A percentile compares a stretch with the other conserved stretches of the same genome.
Conservation (phyloP, 2,888 invertebrate species). For the Eurytoma adleriae region DNA sequence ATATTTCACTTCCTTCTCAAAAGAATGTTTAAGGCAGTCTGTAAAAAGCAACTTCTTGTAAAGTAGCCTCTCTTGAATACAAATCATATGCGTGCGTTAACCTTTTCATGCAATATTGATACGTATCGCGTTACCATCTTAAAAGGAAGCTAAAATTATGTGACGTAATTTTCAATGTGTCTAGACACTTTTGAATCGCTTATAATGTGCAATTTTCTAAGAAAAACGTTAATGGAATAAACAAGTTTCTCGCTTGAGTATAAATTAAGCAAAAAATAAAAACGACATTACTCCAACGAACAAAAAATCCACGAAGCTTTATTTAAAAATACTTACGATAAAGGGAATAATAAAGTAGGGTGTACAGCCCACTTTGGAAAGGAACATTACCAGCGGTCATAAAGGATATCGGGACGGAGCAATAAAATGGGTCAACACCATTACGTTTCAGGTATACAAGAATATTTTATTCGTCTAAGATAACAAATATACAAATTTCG, state of each 20-base stretch:
- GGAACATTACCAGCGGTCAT: background rate
- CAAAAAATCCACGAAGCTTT: background rate
- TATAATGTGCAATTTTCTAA: too few species aligned
- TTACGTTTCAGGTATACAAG: conserved; percentile 72
- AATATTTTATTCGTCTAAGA: conserved; percentile 76
- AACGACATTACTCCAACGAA: too few species aligned
- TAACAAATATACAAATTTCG: conserved; percentile 76
- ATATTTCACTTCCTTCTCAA: conserved; percentile 44
- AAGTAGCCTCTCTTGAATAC: conserved; percentile 42
- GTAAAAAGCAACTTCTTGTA: conserved; percentile 32
- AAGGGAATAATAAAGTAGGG: background rate
- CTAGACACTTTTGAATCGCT: too few species aligned
- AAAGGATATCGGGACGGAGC: background rate
- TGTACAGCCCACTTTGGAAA: background rate
- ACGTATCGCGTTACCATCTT: conserved; percentile 32
- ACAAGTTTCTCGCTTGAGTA: too few species aligned
- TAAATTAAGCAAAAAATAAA: too few species aligned
- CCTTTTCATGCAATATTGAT: conserved; percentile 46
- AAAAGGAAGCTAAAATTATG: conserved; percentile 23
- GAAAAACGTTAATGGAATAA: too few species aligned
- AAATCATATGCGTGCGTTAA: conserved; percentile 33
- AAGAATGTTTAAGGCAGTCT: conserved; percentile 40
- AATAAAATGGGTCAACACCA: conserved; percentile 7
- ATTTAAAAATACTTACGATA: background rate
- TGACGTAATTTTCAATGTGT: conserved; percentile 5